Evolutionary conservation across 2,113 vertebrate species (phyloP).

Genomic region (Cottus gobio): DNA sequence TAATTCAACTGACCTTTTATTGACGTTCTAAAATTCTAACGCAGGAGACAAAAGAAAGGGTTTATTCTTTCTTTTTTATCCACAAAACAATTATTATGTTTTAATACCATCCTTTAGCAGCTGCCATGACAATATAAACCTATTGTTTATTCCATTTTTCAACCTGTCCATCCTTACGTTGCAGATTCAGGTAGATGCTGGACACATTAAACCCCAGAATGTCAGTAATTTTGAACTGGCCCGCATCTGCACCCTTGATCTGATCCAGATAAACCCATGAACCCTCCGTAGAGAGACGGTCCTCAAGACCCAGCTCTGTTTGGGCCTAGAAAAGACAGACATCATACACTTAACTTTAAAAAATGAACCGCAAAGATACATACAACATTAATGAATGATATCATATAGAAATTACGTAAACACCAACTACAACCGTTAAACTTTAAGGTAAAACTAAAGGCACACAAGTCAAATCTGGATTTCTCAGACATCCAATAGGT

Average conservation of each 20-base stretch:
- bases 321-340: constrained; percentile 38
- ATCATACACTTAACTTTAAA: neutral
- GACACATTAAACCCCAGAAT: constrained; percentile 71
- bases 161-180: constrained; percentile 65
- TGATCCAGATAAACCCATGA: constrained; percentile 71
- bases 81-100: neutral
- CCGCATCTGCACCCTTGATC: constrained; percentile 70
- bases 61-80: neutral
- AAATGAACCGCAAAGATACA: neutral
- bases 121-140: neutral
- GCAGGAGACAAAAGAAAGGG: constrained; percentile 7
- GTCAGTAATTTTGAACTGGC: constrained; percentile 77
- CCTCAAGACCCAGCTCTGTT: constrained; percentile 61
- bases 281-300: constrained; percentile 74
- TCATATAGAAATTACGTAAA: neutral
- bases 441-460: neutral
- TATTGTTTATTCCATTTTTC: neutral
- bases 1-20: constrained; percentile 52
- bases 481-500: neutral
- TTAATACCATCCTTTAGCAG: neutral
- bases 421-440: neutral
- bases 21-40: constrained; percentile 26
- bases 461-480: constrained; percentile 1
- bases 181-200: constrained; percentile 67
- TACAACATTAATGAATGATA: neutral